A percentile compares a stretch with the other conserved stretches of the same genome.
Conservation (phyloP, 2,888 invertebrate genomes). For the Cryptophagus acutangulus region DNA sequence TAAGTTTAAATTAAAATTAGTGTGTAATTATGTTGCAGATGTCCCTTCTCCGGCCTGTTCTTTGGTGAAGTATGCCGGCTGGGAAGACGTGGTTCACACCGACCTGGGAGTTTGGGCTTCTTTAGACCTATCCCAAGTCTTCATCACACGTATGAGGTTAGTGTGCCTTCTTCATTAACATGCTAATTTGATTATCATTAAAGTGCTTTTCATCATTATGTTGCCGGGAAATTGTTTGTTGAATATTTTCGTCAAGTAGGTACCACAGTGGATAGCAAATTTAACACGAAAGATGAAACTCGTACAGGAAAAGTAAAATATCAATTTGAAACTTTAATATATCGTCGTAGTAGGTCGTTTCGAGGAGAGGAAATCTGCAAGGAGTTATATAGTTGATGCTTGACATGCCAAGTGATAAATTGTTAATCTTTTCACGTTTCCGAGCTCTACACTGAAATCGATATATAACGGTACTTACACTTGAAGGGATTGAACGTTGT, state of each 20-base stretch:
- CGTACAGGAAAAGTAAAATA: background rate
- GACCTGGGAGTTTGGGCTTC: constrained; percentile 50
- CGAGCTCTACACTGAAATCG: constrained; percentile 6
- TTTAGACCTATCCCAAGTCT: constrained; percentile 50
- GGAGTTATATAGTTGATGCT: constrained; percentile 22
- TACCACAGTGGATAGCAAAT: too few relatives aligned
- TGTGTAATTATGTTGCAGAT: constrained; percentile 42
- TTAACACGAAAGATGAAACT: too few relatives aligned
- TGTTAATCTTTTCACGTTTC: constrained; percentile 14
- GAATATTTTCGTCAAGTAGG: too few relatives aligned
- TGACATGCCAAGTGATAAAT: constrained; percentile 22
- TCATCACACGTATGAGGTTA: constrained; percentile 52
- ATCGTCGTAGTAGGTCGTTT: background rate
- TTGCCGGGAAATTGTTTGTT: too few relatives aligned
- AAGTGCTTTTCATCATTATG: too few relatives aligned
- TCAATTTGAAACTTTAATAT: background rate
- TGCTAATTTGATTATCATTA: too few relatives aligned
- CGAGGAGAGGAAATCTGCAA: constrained; percentile 20
- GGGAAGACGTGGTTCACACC: constrained; percentile 47
- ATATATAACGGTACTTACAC: constrained; percentile 1
- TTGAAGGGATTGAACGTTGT: too few relatives aligned
- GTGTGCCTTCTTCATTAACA: constrained; percentile 15
- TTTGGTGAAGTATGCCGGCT: constrained; percentile 49
- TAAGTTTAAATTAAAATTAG: too few relatives aligned
- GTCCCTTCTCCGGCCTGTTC: constrained; percentile 49